A percentile compares a stretch with the other conserved stretches of the same genome.
phyloP scores from a whole-genome alignment of 2,113 vertebrate genomes.

The Gasterosteus nipponicus region DNA sequence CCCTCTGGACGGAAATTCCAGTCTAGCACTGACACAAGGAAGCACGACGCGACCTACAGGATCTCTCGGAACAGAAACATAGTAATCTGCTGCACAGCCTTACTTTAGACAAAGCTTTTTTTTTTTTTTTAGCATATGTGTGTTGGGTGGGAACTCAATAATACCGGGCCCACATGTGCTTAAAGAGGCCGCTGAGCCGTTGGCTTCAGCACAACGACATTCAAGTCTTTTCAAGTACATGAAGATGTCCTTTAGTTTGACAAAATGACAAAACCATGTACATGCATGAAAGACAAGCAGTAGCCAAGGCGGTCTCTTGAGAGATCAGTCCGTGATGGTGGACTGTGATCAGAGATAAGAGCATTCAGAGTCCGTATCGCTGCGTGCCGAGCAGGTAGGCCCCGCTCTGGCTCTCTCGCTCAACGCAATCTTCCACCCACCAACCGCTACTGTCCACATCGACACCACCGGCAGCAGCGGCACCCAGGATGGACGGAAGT shows the following conservation, averaged over 20 bases:
- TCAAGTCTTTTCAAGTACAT: constrained; percentile 81
- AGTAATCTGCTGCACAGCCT: constrained; percentile 73
- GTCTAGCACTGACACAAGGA: constrained; percentile 74
- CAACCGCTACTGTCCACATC: constrained; percentile 83
- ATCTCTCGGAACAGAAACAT: constrained; percentile 69
- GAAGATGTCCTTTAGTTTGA: constrained; percentile 80
- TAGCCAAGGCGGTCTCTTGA: constrained; percentile 80
- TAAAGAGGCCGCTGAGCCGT: constrained; percentile 74
- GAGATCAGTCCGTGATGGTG: constrained; percentile 73
- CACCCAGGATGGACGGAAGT: constrained; percentile 69
- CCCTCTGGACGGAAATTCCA: constrained; percentile 69
- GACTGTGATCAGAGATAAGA: constrained; percentile 71
- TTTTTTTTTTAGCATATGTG: constrained; percentile 42
- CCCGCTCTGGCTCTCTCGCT: constrained; percentile 77
- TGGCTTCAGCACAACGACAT: constrained; percentile 72
- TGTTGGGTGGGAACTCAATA: constrained; percentile 54
- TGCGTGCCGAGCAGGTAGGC: constrained; percentile 80
- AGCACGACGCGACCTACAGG: constrained; percentile 68
- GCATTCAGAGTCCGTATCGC: constrained; percentile 81
- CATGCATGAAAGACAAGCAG: constrained; percentile 84
- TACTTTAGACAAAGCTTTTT: constrained; percentile 66
- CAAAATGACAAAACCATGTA: constrained; percentile 82
- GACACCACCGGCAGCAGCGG: constrained; percentile 71
- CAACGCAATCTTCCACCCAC: constrained; percentile 84
- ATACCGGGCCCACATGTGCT: constrained; percentile 72